Percentiles rank a stretch among this genome's conserved stretches.
phyloP scores from a whole-genome alignment of 2,888 invertebrate species.

The Agrilus cyanescens region DNA sequence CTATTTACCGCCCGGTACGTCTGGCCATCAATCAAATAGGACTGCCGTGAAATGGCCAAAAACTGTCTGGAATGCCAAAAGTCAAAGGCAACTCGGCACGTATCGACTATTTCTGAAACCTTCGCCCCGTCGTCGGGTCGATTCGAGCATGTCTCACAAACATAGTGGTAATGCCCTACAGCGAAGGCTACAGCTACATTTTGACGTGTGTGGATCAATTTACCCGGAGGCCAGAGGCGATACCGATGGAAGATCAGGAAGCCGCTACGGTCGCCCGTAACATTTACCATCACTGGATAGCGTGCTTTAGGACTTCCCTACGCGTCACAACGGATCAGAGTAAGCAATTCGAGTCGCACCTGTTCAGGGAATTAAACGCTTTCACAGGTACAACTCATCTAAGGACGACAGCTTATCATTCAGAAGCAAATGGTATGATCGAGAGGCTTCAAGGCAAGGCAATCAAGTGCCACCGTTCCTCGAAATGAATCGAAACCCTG shows the following conservation, averaged over 20 bases:
- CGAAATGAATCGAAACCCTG: no score
- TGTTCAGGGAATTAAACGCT: constrained; percentile 15
- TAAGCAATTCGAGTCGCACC: constrained; percentile 17
- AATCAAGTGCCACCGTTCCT: background rate
- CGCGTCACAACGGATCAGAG: constrained; percentile 19
- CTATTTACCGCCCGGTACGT: constrained; percentile 16
- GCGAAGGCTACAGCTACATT: constrained; percentile 16
- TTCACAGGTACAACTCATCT: background rate
- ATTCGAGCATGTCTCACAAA: no score
- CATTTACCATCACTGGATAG: constrained; percentile 13
- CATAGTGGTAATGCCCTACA: constrained; percentile 16
- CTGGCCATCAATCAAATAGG: constrained; percentile 19
- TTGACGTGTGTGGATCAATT: constrained; percentile 22
- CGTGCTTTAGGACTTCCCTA: constrained; percentile 14
- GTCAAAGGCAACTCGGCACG: constrained; percentile 16
- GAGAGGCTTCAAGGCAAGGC: background rate
- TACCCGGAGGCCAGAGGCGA: constrained; percentile 20
- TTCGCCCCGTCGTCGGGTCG: constrained; percentile 22
- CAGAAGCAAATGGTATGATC: no score
- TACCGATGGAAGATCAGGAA: constrained; percentile 19
- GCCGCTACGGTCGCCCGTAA: constrained; percentile 14
- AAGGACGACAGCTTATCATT: background rate
- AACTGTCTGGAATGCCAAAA: constrained; percentile 17
- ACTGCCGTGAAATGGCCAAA: constrained; percentile 14
- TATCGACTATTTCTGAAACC: constrained; percentile 15